A percentile compares a stretch with the other conserved stretches of the same genome.
These are phyloP conservation scores for Branchinecta sandiegonensis DNA, from an alignment of 2,888 invertebrate species.

Conservation along the genomic window DNA sequence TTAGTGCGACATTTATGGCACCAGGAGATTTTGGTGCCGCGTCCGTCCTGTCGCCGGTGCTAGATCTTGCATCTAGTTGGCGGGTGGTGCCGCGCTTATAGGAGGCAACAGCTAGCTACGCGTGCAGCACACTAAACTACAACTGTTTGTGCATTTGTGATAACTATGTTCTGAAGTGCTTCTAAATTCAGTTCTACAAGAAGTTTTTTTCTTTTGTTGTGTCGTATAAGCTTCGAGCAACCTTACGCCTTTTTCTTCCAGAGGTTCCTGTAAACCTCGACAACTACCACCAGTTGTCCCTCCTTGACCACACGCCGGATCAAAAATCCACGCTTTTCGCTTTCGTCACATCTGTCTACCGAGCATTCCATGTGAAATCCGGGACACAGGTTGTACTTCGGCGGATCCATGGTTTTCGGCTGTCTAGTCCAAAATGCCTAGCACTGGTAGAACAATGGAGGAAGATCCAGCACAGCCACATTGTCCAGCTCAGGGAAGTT, in stretches of 20 bases:
- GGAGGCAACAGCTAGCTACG: no score
- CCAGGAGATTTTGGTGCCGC: no score
- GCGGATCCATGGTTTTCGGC: slow-evolving; percentile 68
- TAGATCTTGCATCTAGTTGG: no score
- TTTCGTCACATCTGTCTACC: slow-evolving; percentile 69
- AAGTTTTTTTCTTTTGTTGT: slow-evolving; percentile 11
- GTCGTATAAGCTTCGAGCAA: no score
- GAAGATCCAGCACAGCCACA: slow-evolving; percentile 82
- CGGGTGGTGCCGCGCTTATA: no score
- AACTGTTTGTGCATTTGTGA: no score
- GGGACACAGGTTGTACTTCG: slow-evolving; percentile 72
- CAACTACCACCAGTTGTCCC: slow-evolving; percentile 72
- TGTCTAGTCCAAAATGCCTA: slow-evolving; percentile 69
- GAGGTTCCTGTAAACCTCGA: slow-evolving; percentile 78
- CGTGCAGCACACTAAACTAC: no score
- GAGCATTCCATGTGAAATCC: slow-evolving; percentile 71
- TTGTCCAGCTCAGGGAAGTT: slow-evolving; percentile 78
- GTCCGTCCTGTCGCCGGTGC: no score
- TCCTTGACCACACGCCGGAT: slow-evolving; percentile 48
- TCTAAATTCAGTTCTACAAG: no score
- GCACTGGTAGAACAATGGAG: slow-evolving; percentile 84
- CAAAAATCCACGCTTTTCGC: slow-evolving; percentile 54
- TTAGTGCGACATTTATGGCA: no score
- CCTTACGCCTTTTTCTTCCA: slow-evolving; percentile 32
- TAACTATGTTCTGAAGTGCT: no score